Conservation (phyloP, 2,888 invertebrate genomes). For the Eupithecia pulchellata region DNA sequence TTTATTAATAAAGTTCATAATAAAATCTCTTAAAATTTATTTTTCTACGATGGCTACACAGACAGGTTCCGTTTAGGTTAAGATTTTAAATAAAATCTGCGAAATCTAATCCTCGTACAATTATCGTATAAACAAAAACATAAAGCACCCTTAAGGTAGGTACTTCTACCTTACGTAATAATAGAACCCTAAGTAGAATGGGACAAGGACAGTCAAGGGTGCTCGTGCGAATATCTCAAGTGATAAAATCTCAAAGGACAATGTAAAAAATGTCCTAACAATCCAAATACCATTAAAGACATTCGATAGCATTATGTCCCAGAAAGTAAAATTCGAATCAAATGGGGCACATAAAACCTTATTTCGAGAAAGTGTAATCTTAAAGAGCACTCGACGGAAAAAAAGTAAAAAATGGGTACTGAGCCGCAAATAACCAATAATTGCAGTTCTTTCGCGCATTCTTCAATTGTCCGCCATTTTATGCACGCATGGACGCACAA, state of each 20-base stretch:
- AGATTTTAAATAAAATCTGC: too few species aligned
- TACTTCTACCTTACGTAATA: background rate
- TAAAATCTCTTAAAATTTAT: too few species aligned
- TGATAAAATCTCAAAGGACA: conserved; percentile 26
- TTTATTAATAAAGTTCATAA: too few species aligned
- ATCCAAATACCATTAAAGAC: conserved; percentile 33
- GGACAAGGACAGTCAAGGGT: background rate
- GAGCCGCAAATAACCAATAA: conserved; percentile 37
- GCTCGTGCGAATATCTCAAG: conserved; percentile 20
- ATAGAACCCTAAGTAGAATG: background rate
- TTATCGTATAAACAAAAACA: background rate
- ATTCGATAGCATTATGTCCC: conserved; percentile 35
- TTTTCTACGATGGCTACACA: background rate
- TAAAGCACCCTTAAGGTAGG: background rate
- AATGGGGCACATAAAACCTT: conserved; percentile 31
- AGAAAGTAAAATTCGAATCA: conserved; percentile 30
- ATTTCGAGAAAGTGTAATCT: conserved; percentile 40
- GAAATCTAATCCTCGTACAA: background rate
- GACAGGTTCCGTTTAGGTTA: background rate
- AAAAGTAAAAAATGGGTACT: conserved; percentile 23
- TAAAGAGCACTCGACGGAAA: conserved; percentile 30
- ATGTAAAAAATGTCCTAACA: conserved; percentile 24
- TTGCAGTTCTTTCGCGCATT: conserved; percentile 38
- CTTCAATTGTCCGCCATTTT: conserved; percentile 35
- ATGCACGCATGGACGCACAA: conserved; percentile 38